Conservation (phyloP, 2,888 invertebrate genomes). For the Clanis bilineata region DNA sequence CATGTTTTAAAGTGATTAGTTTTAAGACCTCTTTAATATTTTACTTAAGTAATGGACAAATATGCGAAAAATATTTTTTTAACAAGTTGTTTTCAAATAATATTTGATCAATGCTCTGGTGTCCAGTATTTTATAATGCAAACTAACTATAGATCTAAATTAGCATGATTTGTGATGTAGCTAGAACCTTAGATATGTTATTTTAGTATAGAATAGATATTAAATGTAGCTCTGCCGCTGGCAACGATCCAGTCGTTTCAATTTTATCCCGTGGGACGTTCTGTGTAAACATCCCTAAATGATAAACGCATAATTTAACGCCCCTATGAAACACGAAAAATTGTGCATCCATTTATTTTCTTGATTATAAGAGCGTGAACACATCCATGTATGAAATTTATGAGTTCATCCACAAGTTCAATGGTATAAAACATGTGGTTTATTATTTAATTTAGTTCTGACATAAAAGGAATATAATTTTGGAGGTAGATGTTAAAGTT, state of each 20-base stretch:
- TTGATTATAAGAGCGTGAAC: slow-evolving; percentile 65
- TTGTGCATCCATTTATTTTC: slow-evolving; percentile 71
- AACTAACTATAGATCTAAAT: too few relatives aligned
- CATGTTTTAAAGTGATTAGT: too few relatives aligned
- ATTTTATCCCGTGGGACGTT: slow-evolving; percentile 70
- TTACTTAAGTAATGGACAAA: too few relatives aligned
- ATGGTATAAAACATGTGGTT: not conserved
- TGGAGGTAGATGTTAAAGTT: slow-evolving; percentile 27
- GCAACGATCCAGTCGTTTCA: slow-evolving; percentile 78
- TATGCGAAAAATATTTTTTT: too few relatives aligned
- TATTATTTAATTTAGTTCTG: slow-evolving; percentile 18
- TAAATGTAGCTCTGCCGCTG: slow-evolving; percentile 49
- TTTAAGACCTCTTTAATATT: too few relatives aligned
- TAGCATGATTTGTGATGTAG: too few relatives aligned
- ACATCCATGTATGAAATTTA: slow-evolving; percentile 61
- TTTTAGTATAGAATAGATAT: slow-evolving; percentile 26
- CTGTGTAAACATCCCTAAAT: slow-evolving; percentile 79
- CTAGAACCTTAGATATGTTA: not conserved
- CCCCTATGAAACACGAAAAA: slow-evolving; percentile 69
- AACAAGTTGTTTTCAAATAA: too few relatives aligned
- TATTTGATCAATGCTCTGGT: too few relatives aligned
- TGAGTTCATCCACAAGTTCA: slow-evolving; percentile 51
- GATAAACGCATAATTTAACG: slow-evolving; percentile 80
- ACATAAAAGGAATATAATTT: slow-evolving; percentile 34
- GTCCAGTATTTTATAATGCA: too few relatives aligned